A percentile compares a stretch with the other conserved stretches of the same genome.
Evolutionary conservation across 2,888 invertebrate genomes (phyloP).

Genomic region (Ophioninae sp.): DNA sequence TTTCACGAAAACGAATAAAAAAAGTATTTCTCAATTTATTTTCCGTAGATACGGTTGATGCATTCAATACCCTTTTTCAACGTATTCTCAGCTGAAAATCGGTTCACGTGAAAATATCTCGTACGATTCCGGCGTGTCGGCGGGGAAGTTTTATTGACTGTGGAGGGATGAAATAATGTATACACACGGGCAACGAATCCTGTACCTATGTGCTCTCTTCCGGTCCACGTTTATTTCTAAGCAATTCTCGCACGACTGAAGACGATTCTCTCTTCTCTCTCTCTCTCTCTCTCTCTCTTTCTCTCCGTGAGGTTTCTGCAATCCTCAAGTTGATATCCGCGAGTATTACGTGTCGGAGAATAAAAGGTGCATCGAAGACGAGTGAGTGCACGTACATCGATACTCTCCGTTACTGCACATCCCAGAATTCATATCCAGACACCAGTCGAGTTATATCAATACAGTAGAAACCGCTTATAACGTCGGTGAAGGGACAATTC

Average conservation of each 20-base stretch:
- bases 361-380: constrained; percentile 10
- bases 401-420: constrained; percentile 47
- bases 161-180: constrained; percentile 27
- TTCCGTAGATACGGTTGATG: neutral
- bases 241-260: constrained; percentile 53
- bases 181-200: constrained; percentile 8
- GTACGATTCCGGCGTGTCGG: neutral
- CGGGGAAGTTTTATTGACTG: constrained; percentile 34
- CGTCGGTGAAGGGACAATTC: too few relatives aligned
- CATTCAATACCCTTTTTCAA: neutral
- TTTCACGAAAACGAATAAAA: neutral
- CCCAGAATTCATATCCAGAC: constrained; percentile 47
- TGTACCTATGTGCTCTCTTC: too few relatives aligned
- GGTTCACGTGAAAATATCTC: constrained; percentile 15
- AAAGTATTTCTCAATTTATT: neutral
- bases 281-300: constrained; percentile 6
- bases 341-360: constrained; percentile 42
- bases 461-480: too few relatives aligned
- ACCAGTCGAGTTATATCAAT: constrained; percentile 47
- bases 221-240: neutral
- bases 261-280: neutral
- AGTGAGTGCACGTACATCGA: constrained; percentile 35
- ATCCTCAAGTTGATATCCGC: constrained; percentile 23
- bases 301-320: constrained; percentile 21
- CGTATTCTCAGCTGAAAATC: neutral